Evolutionary conservation across 2,113 vertebrate genomes (phyloP).

Genomic region (Cathartes aura): DNA sequence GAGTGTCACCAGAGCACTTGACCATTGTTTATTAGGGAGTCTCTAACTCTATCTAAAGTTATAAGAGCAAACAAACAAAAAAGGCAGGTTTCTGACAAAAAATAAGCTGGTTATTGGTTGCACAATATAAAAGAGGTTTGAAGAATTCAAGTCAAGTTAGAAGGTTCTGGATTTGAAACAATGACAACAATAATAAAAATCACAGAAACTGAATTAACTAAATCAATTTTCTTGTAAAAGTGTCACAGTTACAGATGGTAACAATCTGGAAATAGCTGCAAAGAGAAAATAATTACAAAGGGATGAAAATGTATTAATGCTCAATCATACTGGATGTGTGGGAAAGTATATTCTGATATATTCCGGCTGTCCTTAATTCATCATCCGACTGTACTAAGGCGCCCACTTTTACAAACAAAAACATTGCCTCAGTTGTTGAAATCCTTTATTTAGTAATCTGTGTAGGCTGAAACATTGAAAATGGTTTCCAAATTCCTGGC

Average conservation of each 20-base stretch:
- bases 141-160: conserved; percentile 63
- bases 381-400: conserved; percentile 53
- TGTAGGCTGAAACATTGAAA: conserved; percentile 57
- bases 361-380: conserved; percentile 72
- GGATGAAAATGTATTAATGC: conserved; percentile 68
- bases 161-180: conserved; percentile 72
- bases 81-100: conserved; percentile 19
- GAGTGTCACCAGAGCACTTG: conserved; percentile 48
- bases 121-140: conserved; percentile 51
- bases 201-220: conserved; percentile 57
- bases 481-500: conserved; percentile 51
- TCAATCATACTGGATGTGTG: conserved; percentile 32
- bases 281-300: conserved; percentile 75
- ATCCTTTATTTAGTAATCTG: conserved; percentile 46
- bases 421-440: conserved; percentile 54
- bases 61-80: conserved; percentile 41
- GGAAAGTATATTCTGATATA: conserved; percentile 66
- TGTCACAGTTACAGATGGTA: conserved; percentile 76
- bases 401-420: conserved; percentile 63
- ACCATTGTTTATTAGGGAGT: conserved; percentile 46
- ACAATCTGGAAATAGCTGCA: conserved; percentile 75
- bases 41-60: conserved; percentile 12
- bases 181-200: conserved; percentile 69
- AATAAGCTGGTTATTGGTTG: conserved; percentile 56
- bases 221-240: conserved; percentile 68